phyloP scores from a whole-genome alignment of 2,888 invertebrate species.

The Idaea straminata region DNA sequence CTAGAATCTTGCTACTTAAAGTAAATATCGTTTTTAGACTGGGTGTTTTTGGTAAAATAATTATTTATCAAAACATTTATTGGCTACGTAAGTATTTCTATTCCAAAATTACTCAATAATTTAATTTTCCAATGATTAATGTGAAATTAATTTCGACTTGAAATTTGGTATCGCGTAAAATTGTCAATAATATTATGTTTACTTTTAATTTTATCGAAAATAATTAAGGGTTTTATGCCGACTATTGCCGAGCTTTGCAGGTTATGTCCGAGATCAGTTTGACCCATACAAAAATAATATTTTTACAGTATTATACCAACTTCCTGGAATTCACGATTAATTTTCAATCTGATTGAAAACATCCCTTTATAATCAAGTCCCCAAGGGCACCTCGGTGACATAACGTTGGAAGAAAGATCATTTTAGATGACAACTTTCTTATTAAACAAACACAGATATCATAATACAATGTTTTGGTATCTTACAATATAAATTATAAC shows the following conservation, averaged over 20 bases:
- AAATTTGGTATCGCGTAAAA: not conserved
- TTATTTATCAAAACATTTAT: not conserved
- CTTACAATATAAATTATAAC: too few relatives aligned
- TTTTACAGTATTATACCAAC: not conserved
- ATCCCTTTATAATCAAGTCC: slow-evolving; percentile 2
- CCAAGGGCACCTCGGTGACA: not conserved
- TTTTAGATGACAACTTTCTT: not conserved
- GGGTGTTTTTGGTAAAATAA: too few relatives aligned
- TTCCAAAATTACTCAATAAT: not conserved
- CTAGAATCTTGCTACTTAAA: too few relatives aligned
- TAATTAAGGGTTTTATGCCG: not conserved
- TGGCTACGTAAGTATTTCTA: not conserved
- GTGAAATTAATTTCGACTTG: not conserved
- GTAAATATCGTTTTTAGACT: too few relatives aligned
- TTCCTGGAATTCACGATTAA: slow-evolving; percentile 9
- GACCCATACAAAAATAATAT: not conserved
- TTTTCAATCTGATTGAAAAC: slow-evolving; percentile 12
- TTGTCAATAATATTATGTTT: not conserved
- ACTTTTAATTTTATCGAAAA: not conserved
- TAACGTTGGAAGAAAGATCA: not conserved
- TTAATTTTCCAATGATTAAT: not conserved
- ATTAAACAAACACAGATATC: not conserved
- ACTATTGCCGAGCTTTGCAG: not conserved
- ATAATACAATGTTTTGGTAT: too few relatives aligned
- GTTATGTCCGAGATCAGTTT: not conserved